Evolutionary conservation across 2,797 vertebrate species (phyloP).

Genomic region (Pseudomugil tenellus): DNA sequence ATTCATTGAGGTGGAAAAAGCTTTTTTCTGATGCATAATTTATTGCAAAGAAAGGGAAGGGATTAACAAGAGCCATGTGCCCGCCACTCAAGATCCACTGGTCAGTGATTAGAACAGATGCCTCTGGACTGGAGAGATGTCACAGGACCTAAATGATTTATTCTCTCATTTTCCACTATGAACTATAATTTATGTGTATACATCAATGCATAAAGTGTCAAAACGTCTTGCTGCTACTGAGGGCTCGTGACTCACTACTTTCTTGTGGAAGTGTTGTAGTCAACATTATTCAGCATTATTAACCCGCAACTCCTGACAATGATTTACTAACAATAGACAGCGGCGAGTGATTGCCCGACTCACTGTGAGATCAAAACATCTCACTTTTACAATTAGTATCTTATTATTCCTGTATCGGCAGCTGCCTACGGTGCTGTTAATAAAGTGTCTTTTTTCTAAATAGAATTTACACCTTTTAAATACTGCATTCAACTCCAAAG

Average conservation of each 20-base stretch:
- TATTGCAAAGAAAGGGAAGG: constrained; percentile 69
- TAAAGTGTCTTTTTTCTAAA: constrained; percentile 26
- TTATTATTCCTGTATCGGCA: constrained; percentile 56
- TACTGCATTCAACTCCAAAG: constrained; percentile 8
- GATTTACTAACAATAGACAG: constrained; percentile 50
- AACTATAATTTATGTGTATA: constrained; percentile 10
- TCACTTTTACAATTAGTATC: constrained; percentile 63
- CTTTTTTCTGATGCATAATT: constrained; percentile 78
- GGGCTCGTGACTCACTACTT: constrained; percentile 37
- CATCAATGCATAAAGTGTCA: not conserved
- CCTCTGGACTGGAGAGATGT: constrained; percentile 45
- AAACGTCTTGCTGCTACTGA: constrained; percentile 9
- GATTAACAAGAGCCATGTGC: constrained; percentile 65
- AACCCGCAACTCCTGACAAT: constrained; percentile 39
- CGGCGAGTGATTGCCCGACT: constrained; percentile 50
- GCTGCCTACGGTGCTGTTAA: constrained; percentile 39
- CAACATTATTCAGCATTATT: constrained; percentile 62
- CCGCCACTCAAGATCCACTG: constrained; percentile 60
- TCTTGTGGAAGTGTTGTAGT: constrained; percentile 37
- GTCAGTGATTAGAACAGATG: constrained; percentile 67
- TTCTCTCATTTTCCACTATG: constrained; percentile 8
- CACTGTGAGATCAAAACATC: constrained; percentile 52
- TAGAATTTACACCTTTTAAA: constrained; percentile 1
- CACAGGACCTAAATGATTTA: constrained; percentile 6
- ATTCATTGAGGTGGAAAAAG: constrained; percentile 75